Evolutionary conservation across 2,797 vertebrate species (phyloP), one percentile per base, ranked within the genome.

Genomic region (Tadarida brasiliensis): DNA sequence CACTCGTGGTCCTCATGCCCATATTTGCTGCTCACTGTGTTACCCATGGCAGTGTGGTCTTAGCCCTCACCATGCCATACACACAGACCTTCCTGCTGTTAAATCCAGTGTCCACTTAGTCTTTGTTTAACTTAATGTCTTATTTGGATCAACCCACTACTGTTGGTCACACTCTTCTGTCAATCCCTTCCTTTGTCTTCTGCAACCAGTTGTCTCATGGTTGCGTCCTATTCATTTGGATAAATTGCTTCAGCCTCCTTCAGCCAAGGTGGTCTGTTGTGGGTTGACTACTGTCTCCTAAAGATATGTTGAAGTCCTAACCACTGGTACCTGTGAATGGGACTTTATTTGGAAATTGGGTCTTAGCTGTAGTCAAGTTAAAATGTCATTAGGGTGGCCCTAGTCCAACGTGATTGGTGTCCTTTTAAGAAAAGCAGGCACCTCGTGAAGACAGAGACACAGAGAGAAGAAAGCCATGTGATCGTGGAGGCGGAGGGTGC

Each of bases 281-380:
- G 54, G n/a, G 30, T 63, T 85, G 33, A 87, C 51, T 16, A 77
- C n/a, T 65, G 17, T 54, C 65, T 71, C 33, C 49, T 61, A 15
- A 63, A 90, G 24, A n/a, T 33, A 54, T n/a, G 8, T 28, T 35
- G 51, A 78, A 49, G 20, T 87, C 39, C 57, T 80, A 73, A 71
- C 15, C 39, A 24, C 44, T 63, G n/a, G 17, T 77, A 49, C 39
- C 86, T 84, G 24, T 44, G 39, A 87, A 61, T 87, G 77, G 76
- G n/a, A 77, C 56, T 87, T 87, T 80, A 56, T 73, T 74, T 94
- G 39, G n/a, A 78, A 81, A 77, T 5, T 67, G 65, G n/a, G 12
- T 65, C 76, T 92, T 76, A 54, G 47, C 61, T 73, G 24, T 90
- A 84, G 93, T 89, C 22, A 47, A 87, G 71, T 71, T 87, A 81